Base-by-base conservation (phyloP, 2,797 vertebrate genomes). In the Champsocephalus gunnari region DNA sequence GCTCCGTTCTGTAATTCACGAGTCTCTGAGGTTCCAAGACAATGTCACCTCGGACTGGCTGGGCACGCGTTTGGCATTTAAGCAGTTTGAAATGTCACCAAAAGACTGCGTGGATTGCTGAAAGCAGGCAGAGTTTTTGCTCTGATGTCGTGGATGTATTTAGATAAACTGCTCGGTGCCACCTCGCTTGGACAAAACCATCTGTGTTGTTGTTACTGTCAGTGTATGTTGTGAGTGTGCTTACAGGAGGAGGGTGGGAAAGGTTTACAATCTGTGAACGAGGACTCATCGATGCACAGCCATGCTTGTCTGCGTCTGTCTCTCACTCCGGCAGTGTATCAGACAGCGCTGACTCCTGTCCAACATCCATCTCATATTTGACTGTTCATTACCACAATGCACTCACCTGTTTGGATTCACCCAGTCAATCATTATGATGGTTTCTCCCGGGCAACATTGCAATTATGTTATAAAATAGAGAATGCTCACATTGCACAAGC, bases 151-250 rank as follows among this genome's bases (percentile, higher is more conserved):
- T 54, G 81, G 74, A 83, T 79, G 80, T 86, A 78, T 87, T 88
- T 75, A 81, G 82, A 89, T 85, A 60, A 87, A 86, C 56, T 12
- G n/a, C 75, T 77, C 43, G 4, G 47, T 63, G 75, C 64, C 38
- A 87, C 78, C 75, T 84, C 51, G 13, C 81, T 72, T 73, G 79
- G 71, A 75, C 73, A 79, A 85, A 90, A 87, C 82, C 90, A 90
- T 90, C 87, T 90, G 88, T 87, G 85, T 86, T 88, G 81, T 61
- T 77, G 79, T 73, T 71, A 21, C 80, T 84, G 84, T 66, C 61
- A 59, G 51, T 81, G 73, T 69, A 71, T 75, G 78, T 85, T 85
- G 78, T 71, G 66, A 81, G 66, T 71, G 76, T 50, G 79, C 66
- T 74, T 82, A 65, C 76, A 67, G 82, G 70, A 79, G 87, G 84